These are phyloP conservation scores for Trachurus trachurus DNA, from an alignment of 2,797 vertebrate genomes.

Conservation along the genomic window DNA sequence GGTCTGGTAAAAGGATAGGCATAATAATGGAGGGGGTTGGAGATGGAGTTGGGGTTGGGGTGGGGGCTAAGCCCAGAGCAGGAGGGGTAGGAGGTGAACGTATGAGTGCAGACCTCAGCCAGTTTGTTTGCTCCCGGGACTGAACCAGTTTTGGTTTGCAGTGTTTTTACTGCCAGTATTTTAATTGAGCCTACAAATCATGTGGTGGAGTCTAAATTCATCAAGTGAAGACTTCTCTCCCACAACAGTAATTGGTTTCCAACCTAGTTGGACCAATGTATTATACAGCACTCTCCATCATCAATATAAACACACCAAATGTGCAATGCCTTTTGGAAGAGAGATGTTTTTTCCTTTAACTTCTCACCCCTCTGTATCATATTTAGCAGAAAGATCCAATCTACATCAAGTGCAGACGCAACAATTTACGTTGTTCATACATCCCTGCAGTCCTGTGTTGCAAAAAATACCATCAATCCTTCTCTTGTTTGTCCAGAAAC, in stretches of 20 bases:
- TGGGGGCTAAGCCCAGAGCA: too few relatives aligned
- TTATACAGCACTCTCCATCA: neutral
- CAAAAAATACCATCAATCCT: conserved; percentile 23
- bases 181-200: too few relatives aligned
- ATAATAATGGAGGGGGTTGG: too few relatives aligned
- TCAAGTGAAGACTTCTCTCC: neutral
- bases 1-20: too few relatives aligned
- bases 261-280: neutral
- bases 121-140: too few relatives aligned
- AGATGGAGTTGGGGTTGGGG: too few relatives aligned
- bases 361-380: neutral
- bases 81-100: neutral
- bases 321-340: neutral
- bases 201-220: too few relatives aligned
- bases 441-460: conserved; percentile 9
- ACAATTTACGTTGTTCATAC: neutral
- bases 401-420: conserved; percentile 3
- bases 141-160: too few relatives aligned
- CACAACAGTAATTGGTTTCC: neutral
- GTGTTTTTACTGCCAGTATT: too few relatives aligned
- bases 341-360: neutral
- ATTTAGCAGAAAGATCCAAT: neutral
- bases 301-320: neutral
- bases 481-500: conserved; percentile 26
- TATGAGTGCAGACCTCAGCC: too few relatives aligned